Percentiles rank a stretch among this genome's conserved stretches.
phyloP scores from a whole-genome alignment of 92 coral and sea anemone genomes.

The Hydrozoanthus gracilis region DNA sequence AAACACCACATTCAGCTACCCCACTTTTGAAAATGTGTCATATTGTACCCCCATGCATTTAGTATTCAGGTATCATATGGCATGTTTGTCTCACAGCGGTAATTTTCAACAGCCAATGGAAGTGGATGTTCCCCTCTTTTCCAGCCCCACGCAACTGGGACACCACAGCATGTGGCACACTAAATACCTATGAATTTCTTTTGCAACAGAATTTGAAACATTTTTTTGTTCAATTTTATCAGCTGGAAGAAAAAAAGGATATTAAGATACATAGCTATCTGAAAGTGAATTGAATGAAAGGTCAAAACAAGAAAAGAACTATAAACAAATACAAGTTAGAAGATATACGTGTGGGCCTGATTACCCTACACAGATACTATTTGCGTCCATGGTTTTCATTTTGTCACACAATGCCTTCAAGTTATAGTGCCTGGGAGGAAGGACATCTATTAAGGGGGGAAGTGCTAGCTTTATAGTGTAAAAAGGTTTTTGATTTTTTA shows the following conservation, averaged over 20 bases:
- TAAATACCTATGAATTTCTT: neutral
- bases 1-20: neutral
- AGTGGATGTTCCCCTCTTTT: conserved; percentile 6
- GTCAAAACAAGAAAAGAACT: neutral
- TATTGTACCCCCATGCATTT: conserved; percentile 30
- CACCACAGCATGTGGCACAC: conserved; percentile 10
- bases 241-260: neutral
- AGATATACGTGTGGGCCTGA: conserved; percentile 13
- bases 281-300: conserved; percentile 3
- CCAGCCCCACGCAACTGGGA: conserved; percentile 10
- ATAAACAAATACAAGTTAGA: neutral
- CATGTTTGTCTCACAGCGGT: neutral
- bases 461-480: neutral
- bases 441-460: conserved; percentile 36
- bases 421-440: conserved; percentile 33
- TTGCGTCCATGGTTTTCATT: conserved; percentile 28
- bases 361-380: conserved; percentile 36
- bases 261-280: conserved; percentile 17
- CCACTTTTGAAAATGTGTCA: conserved; percentile 11
- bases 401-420: conserved; percentile 2
- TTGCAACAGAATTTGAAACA: neutral
- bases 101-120: neutral
- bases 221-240: neutral
- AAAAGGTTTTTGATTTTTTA: no score
- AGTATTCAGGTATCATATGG: conserved; percentile 22